Percentiles rank a stretch among this genome's conserved stretches.
Conservation (phyloP, 1,140 invertebrate species). For the Drosophila insularis region DNA sequence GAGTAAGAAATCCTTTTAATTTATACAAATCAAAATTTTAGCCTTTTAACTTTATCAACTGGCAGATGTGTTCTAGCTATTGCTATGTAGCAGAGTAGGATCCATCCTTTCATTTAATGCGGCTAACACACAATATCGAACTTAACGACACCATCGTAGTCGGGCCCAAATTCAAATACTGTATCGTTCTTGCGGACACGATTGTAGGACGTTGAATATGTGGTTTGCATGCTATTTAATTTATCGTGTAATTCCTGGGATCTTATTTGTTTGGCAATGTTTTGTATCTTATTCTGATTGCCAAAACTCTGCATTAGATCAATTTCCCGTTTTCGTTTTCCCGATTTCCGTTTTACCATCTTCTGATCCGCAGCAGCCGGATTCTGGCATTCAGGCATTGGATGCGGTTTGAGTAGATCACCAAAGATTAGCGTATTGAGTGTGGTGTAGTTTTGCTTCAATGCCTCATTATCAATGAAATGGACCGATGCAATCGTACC, state of each 20-base stretch:
- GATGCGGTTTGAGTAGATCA: constrained; percentile 29
- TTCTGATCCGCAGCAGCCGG: background rate
- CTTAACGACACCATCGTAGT: constrained; percentile 33
- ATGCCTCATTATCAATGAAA: constrained; percentile 22
- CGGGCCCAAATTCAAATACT: constrained; percentile 22
- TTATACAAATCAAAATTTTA: too few relatives aligned
- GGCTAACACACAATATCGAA: constrained; percentile 2
- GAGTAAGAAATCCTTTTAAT: too few relatives aligned
- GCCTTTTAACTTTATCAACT: background rate
- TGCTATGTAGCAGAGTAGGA: too few relatives aligned
- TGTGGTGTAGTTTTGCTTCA: constrained; percentile 51
- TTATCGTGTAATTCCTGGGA: background rate
- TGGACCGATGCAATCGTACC: constrained; percentile 23
- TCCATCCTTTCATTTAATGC: too few relatives aligned
- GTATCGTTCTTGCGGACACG: background rate
- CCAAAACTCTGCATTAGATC: constrained; percentile 5
- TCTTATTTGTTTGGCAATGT: background rate
- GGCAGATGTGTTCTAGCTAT: too few relatives aligned
- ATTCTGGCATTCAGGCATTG: background rate
- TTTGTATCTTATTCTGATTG: constrained; percentile 2
- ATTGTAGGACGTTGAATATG: constrained; percentile 28
- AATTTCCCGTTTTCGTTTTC: background rate
- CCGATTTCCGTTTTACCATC: background rate
- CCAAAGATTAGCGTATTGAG: constrained; percentile 52
- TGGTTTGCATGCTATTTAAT: constrained; percentile 8